Conservation (phyloP, 1,140 invertebrate species). For the Caenorhabditis briggsae region DNA sequence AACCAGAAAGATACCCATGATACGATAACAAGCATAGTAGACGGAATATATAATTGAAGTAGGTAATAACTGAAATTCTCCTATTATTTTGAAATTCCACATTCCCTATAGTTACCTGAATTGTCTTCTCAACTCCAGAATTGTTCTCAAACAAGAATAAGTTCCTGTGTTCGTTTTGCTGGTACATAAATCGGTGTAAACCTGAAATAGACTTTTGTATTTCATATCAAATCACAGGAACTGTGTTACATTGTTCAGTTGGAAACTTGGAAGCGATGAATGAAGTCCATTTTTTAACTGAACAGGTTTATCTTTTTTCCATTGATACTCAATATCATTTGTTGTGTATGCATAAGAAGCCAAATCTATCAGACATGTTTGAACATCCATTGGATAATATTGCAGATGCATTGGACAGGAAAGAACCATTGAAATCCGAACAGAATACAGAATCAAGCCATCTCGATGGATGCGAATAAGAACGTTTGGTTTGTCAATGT, state of each 20-base stretch:
- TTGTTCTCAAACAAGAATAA: conserved; percentile 65
- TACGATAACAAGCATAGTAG: conserved; percentile 80
- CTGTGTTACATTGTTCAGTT: conserved; percentile 83
- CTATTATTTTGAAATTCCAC: conserved; percentile 83
- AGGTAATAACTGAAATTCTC: conserved; percentile 85
- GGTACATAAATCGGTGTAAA: conserved; percentile 84
- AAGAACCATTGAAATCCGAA: conserved; percentile 84
- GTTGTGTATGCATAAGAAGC: conserved; percentile 80
- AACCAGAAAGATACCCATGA: conserved; percentile 61
- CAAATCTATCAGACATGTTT: conserved; percentile 92
- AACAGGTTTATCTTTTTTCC: conserved; percentile 94
- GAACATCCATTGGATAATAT: conserved; percentile 92
- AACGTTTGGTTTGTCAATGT: conserved; percentile 83
- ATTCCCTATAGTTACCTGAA: conserved; percentile 32
- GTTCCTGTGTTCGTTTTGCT: conserved; percentile 65
- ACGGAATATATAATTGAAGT: conserved; percentile 83
- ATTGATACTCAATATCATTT: conserved; percentile 79
- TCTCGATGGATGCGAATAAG: conserved; percentile 95
- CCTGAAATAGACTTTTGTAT: not conserved
- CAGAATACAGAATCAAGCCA: conserved; percentile 92
- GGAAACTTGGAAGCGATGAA: conserved; percentile 86
- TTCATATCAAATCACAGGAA: conserved; percentile 76
- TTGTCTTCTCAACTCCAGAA: conserved; percentile 61
- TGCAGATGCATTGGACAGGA: conserved; percentile 91
- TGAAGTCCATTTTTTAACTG: conserved; percentile 94